These are phyloP conservation scores for Enteromius viviparus DNA, from an alignment of 2,797 vertebrate genomes.

Conservation along the genomic window DNA sequence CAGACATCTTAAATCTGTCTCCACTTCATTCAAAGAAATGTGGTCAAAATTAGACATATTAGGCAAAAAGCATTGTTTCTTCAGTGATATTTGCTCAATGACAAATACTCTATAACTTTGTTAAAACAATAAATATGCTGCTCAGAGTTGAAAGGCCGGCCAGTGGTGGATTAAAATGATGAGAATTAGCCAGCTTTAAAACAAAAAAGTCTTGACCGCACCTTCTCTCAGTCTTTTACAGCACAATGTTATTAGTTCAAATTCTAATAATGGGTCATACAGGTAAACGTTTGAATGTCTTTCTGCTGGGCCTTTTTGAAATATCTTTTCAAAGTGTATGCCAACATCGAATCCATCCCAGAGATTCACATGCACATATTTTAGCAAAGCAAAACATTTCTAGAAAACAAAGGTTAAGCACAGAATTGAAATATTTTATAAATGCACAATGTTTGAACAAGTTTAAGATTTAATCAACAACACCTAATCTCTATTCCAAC, in stretches of 20 bases:
- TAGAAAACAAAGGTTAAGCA: background rate
- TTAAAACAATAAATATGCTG: background rate
- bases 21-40: background rate
- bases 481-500: background rate
- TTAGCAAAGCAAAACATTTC: background rate
- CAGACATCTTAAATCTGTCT: background rate
- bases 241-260: background rate
- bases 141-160: background rate
- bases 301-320: background rate
- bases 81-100: background rate
- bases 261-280: background rate
- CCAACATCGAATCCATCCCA: background rate
- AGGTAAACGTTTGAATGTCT: background rate
- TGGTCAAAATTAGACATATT: background rate
- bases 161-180: background rate
- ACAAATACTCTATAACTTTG: background rate
- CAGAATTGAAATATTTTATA: background rate
- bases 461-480: background rate
- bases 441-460: background rate
- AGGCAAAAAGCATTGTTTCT: background rate
- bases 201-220: background rate
- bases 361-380: background rate
- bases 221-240: background rate
- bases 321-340: background rate
- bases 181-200: background rate